phyloP scores from a whole-genome alignment of 2,888 invertebrate genomes.

The Tenthredo distinguenda region DNA sequence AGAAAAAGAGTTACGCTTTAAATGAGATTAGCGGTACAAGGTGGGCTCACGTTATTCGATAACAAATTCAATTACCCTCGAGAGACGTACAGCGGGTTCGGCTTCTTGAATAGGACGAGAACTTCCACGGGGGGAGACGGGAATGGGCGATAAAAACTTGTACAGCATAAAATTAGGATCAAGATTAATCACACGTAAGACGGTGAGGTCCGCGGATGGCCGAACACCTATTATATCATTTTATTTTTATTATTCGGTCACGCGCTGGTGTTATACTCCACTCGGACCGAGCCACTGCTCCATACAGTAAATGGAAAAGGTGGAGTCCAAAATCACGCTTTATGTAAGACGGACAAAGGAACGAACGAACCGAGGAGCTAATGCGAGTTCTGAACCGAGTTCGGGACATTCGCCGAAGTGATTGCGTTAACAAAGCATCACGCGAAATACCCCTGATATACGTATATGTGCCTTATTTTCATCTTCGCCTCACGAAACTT shows the following conservation, averaged over 20 bases:
- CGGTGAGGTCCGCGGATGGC: slow-evolving; percentile 25
- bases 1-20: slow-evolving; percentile 15
- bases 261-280: background rate
- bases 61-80: slow-evolving; percentile 37
- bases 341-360: slow-evolving; percentile 14
- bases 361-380: slow-evolving; percentile 30
- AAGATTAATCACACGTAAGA: slow-evolving; percentile 57
- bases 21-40: slow-evolving; percentile 51
- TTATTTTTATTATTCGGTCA: slow-evolving; percentile 13
- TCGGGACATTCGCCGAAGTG: slow-evolving; percentile 10
- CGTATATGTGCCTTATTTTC: background rate
- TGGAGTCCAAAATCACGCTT: slow-evolving; percentile 35
- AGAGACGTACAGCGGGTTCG: slow-evolving; percentile 26
- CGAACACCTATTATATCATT: background rate
- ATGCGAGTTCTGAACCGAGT: background rate
- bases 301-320: slow-evolving; percentile 11
- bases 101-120: slow-evolving; percentile 12
- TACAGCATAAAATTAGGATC: slow-evolving; percentile 57
- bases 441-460: slow-evolving; percentile 3
- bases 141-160: slow-evolving; percentile 52
- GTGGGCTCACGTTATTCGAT: slow-evolving; percentile 28
- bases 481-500: background rate
- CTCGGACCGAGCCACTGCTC: background rate
- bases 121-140: background rate
- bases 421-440: slow-evolving; percentile 22